Conservation (phyloP, 2,113 vertebrate species). For the Eulemur macaco region DNA sequence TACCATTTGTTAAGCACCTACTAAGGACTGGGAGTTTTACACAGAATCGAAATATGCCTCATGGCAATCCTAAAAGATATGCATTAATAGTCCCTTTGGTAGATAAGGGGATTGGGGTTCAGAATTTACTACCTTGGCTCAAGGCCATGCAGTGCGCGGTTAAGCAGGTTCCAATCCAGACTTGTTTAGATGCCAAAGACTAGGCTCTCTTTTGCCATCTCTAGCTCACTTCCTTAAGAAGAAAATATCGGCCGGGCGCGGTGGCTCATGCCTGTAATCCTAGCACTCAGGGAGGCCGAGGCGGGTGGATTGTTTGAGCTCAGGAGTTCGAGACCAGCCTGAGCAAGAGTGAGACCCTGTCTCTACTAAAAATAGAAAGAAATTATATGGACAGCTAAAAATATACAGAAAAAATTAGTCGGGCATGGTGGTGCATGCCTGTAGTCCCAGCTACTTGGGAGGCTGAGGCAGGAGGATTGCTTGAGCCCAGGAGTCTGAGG, state of each 20-base stretch:
- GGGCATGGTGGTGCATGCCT: too few relatives aligned
- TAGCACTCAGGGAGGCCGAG: too few relatives aligned
- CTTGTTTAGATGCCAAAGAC: not conserved
- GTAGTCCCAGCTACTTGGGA: too few relatives aligned
- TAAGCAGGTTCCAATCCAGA: not conserved
- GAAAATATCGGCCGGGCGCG: not conserved
- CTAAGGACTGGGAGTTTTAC: not conserved
- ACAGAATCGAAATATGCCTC: not conserved
- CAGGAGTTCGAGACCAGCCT: too few relatives aligned
- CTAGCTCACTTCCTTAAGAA: not conserved
- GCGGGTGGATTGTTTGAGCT: too few relatives aligned
- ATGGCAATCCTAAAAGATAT: not conserved
- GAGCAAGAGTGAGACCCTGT: too few relatives aligned
- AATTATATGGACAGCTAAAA: too few relatives aligned
- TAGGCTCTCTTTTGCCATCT: not conserved
- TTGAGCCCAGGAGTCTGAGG: too few relatives aligned
- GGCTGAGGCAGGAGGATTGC: too few relatives aligned
- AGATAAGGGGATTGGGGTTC: not conserved
- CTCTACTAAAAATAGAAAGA: too few relatives aligned
- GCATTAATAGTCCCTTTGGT: not conserved
- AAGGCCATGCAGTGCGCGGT: not conserved
- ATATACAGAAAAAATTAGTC: too few relatives aligned
- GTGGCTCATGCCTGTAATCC: too few relatives aligned
- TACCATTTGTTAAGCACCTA: not conserved
- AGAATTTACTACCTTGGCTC: not conserved